phyloP scores from a whole-genome alignment of 2,888 invertebrate genomes.

The Temnothorax unifasciatus region DNA sequence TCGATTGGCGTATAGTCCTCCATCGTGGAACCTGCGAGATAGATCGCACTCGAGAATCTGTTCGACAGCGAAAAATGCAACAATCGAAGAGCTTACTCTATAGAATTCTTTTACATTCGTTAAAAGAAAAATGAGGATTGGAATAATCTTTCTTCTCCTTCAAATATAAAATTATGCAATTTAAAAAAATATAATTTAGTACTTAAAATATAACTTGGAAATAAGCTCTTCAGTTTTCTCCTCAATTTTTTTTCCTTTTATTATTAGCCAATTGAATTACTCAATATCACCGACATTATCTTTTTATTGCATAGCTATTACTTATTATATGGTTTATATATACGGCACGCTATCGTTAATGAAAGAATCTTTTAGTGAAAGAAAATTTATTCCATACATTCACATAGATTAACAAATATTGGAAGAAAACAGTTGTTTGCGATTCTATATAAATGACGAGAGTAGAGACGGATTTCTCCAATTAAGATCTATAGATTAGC shows the following conservation, averaged over 20 bases:
- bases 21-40: conserved; percentile 81
- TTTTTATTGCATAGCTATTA: not conserved
- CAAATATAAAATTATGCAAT: not conserved
- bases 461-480: not conserved
- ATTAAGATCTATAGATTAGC: conserved; percentile 18
- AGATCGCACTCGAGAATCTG: not conserved
- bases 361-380: not conserved
- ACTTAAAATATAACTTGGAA: too few species aligned
- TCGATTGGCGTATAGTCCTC: conserved; percentile 93
- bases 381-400: not conserved
- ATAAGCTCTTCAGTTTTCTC: not conserved
- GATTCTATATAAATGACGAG: not conserved
- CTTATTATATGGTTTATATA: not conserved
- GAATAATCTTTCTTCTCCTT: not conserved
- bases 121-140: not conserved
- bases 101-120: not conserved
- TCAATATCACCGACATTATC: not conserved
- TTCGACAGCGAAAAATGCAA: not conserved
- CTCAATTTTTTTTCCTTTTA: not conserved
- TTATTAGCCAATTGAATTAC: not conserved
- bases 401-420: not conserved
- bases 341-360: not conserved
- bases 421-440: not conserved
- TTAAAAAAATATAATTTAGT: not conserved
- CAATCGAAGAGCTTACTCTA: not conserved